These are phyloP conservation scores for Scleropages formosus DNA, from an alignment of 2,797 vertebrate genomes.

Conservation along the genomic window DNA sequence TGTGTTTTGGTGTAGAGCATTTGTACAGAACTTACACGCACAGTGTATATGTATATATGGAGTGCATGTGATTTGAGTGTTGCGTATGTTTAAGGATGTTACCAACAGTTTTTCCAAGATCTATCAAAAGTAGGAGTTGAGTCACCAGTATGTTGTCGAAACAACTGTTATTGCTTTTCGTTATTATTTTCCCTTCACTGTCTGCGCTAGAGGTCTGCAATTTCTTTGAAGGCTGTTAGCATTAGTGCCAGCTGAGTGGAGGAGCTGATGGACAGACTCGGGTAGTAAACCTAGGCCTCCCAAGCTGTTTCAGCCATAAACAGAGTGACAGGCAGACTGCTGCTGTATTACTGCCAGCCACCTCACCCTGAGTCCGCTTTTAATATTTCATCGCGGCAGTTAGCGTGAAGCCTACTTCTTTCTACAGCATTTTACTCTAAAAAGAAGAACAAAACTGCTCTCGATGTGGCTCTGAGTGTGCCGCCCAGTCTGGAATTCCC, in stretches of 20 bases:
- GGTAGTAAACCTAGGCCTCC: slow-evolving; percentile 29
- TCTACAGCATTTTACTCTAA: not conserved
- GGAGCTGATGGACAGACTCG: slow-evolving; percentile 42
- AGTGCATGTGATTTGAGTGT: not conserved
- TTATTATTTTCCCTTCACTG: slow-evolving; percentile 68
- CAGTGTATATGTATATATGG: not conserved
- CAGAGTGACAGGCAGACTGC: slow-evolving; percentile 23
- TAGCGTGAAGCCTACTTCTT: slow-evolving; percentile 1
- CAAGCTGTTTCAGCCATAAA: slow-evolving; percentile 30
- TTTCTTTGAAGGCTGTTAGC: slow-evolving; percentile 77
- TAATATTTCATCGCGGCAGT: slow-evolving; percentile 10
- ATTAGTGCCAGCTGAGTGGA: slow-evolving; percentile 75
- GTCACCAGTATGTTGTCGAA: slow-evolving; percentile 67
- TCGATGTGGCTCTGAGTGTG: slow-evolving; percentile 5
- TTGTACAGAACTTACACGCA: slow-evolving; percentile 41
- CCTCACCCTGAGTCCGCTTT: slow-evolving; percentile 17
- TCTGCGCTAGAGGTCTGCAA: slow-evolving; percentile 68
- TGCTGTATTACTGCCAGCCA: slow-evolving; percentile 12
- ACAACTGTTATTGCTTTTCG: slow-evolving; percentile 74
- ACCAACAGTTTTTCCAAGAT: slow-evolving; percentile 69
- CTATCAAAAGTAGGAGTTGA: slow-evolving; percentile 64
- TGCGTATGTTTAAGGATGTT: slow-evolving; percentile 51
- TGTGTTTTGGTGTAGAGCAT: slow-evolving; percentile 32
- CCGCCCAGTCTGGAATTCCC: too few relatives aligned
- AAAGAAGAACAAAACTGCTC: not conserved